Evolutionary conservation across 2,888 invertebrate genomes (phyloP), one percentile per base, ranked within the genome.

Genomic region (Lacanobia wlatinum): DNA sequence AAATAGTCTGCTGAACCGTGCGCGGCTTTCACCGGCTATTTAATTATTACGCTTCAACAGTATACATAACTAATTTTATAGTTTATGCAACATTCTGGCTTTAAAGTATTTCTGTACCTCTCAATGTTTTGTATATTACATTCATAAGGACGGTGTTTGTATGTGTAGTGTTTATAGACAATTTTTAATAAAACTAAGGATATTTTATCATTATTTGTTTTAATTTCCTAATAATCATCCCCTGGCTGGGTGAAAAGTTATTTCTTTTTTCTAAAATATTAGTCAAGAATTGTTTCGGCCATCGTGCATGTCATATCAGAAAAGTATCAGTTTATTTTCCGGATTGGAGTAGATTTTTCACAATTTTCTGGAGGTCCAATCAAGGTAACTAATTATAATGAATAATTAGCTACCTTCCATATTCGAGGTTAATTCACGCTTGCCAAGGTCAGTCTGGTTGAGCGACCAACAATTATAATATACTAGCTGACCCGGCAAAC

Each of bases 101-200:
- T 83, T 79, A 78, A 80, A 78, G 63, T 78, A 61, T 81, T 72
- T 38, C 62, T 84, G 63, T 81, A 71, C 61, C 70, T 84, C 80
- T 83, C 63, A 46, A 76, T 81, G 76, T 85, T 79, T 81, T 83
- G 70, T 82, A 82, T 78, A 73, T 69, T 75, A 60, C 78, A 76
- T 76, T 84, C 75, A 71, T 80, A 80, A 76, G 79, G 61, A 84
- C 70, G 83, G 86, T 87, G 84, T 87, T 87, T 88, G 85, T 89
- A 88, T 85, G 81, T 85, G 83, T 85, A 84, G 80, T 85, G 82
- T 89, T 87, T 89, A 83, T 86, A 87, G 84, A 80, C 69, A 62
- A 70, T 85, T 87, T 87, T 86, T 80, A 87, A 84, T 87, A 88
- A 85, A 88, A 80, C 71, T 84, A 84, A 84, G 67, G 50, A 79